Evolutionary conservation across 2,888 invertebrate species (phyloP).

Genomic region (Camponotus fellah): DNA sequence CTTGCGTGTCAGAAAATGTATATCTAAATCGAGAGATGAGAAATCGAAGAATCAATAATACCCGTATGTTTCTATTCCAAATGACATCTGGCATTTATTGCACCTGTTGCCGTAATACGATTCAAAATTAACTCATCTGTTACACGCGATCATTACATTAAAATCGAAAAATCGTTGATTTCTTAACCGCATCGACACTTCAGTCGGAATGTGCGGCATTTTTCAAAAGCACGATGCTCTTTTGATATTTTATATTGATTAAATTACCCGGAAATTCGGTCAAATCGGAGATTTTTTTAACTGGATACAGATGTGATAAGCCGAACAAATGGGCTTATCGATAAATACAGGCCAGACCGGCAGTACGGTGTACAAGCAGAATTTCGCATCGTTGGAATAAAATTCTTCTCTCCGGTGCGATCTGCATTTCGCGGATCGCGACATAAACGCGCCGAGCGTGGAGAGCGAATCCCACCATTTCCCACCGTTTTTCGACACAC

Average conservation of each 20-base stretch:
- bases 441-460: conserved; percentile 40
- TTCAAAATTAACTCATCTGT: conserved; percentile 10
- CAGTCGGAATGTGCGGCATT: neutral
- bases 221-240: neutral
- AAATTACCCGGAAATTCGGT: neutral
- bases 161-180: conserved; percentile 4
- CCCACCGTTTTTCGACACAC: conserved; percentile 46
- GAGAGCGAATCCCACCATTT: conserved; percentile 34
- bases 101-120: conserved; percentile 40
- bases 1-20: neutral
- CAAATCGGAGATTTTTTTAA: neutral
- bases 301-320: neutral
- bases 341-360: conserved; percentile 21
- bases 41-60: neutral
- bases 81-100: conserved; percentile 23
- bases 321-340: conserved; percentile 28
- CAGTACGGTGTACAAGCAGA: conserved; percentile 7
- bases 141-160: conserved; percentile 4
- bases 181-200: neutral
- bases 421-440: conserved; percentile 49
- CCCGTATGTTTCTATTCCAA: conserved; percentile 5
- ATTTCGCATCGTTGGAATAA: conserved; percentile 49
- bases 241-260: neutral
- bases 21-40: neutral
- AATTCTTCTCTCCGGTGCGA: conserved; percentile 53